Percentiles rank a stretch among this genome's conserved stretches.
Evolutionary conservation across 1,140 invertebrate genomes (phyloP).

Genomic region (Choristoneura fumiferana): DNA sequence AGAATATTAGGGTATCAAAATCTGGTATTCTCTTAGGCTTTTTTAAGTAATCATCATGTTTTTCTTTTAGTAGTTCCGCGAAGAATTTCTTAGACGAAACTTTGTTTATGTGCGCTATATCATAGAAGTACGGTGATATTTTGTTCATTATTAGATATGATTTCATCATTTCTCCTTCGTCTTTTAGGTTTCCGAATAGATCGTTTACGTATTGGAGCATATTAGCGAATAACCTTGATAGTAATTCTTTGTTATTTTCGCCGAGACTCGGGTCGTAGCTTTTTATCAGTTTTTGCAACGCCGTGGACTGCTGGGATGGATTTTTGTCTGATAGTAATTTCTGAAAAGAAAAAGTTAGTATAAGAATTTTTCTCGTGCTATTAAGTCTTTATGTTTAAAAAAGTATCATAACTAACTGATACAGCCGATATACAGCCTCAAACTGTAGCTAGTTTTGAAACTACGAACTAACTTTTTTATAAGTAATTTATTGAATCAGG

Average conservation of each 20-base stretch:
- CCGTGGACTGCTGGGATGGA: conserved; percentile 82
- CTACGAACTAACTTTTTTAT: too few relatives aligned
- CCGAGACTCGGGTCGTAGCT: conserved; percentile 89
- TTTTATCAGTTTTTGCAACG: conserved; percentile 91
- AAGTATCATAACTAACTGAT: too few relatives aligned
- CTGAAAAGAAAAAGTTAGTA: conserved; percentile 50
- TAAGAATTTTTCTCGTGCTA: too few relatives aligned
- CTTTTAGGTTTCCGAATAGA: conserved; percentile 74
- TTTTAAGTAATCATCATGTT: conserved; percentile 83
- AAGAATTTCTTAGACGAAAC: conserved; percentile 82
- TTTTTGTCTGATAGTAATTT: conserved; percentile 81
- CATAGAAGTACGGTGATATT: conserved; percentile 85
- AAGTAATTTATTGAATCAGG: too few relatives aligned
- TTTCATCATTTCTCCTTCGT: conserved; percentile 71
- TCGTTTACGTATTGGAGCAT: conserved; percentile 88
- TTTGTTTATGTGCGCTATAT: conserved; percentile 85
- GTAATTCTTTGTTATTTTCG: conserved; percentile 87
- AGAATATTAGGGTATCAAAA: conserved; percentile 87
- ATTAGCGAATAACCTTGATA: conserved; percentile 85
- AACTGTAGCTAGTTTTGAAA: too few relatives aligned
- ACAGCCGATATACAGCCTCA: too few relatives aligned
- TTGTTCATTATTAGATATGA: conserved; percentile 81
- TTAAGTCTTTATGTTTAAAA: too few relatives aligned
- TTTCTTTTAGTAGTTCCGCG: conserved; percentile 85
- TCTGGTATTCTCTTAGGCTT: conserved; percentile 82